Base-by-base conservation (phyloP, 2,797 vertebrate species). In the Microctenopoma steveboyesi region DNA sequence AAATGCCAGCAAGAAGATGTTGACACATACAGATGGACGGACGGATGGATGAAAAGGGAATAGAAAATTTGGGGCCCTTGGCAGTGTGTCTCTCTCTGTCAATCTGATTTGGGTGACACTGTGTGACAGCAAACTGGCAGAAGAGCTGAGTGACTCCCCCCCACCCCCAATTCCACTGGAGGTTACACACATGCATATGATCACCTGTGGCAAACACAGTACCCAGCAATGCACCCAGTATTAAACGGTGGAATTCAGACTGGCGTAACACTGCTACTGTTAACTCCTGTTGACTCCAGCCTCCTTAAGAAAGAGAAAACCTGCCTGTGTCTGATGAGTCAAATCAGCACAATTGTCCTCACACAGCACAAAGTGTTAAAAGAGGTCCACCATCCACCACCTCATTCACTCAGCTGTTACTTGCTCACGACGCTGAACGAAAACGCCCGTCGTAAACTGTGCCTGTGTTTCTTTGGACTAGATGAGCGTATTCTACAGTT, bases 51-150 rank as follows among this genome's bases (percentile, higher is more conserved):
- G 65, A 60, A 70, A 69, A 75, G 62, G 77, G 67, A 83, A 75
- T 57, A 59, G 73, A 69, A 81, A 76, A 74, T 82, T 72, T 78
- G 59, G 71, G 81, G 72, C 81, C 85, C 9, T 16, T 84, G 81
- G 87, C 84, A 61, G 43, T 70, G 68, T 61, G 71, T 76, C 78
- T 78, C 69, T 66, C 33, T 84, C 79, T 80, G 83, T 91, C 86
- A n/a, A 81, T 79, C 65, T 77, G 86, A 90, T 92, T 90, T 80
- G 72, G 74, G 71, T 79, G 85, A 87, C 74, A 62, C 58, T 45
- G 74, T 74, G 58, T 88, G 87, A 90, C 84, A 77, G 82, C 58
- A 72, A 81, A 80, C 80, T 86, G 81, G 86, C 72, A 64, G 69
- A 79, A 48, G 53, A 77, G 63, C 66, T 72, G 69, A 49, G 40